Base-by-base conservation (phyloP, 1,140 invertebrate genomes). In the Drosophila nasuta region DNA sequence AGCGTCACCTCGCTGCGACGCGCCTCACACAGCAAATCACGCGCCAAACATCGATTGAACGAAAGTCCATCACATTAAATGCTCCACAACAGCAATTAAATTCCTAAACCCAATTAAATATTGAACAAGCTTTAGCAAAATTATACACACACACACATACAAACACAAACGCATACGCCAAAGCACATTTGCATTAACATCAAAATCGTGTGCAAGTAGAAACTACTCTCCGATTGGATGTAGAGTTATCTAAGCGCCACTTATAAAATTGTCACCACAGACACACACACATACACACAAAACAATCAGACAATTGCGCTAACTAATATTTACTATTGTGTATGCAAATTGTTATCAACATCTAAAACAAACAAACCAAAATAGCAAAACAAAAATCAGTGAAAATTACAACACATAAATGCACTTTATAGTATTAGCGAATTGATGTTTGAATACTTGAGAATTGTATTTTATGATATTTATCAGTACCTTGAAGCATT, bases 1-100 rank as follows among this genome's bases (percentile, higher is more conserved):
- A 92, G 92, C 90, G 90, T 87, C 76, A 92, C 83, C 72, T 92
- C 91, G 54, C 77, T 93, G 66, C 87, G 92, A 33, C 92, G 92
- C 72, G 92, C 92, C 74, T 93, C 92, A 81, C 91, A 91, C 81
- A 92, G 91, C 79, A 93, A 93, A 90, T 85, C 92, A 90, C 91
- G 92, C 68, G 85, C 75, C 68, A 93, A 92, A 77, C 92, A 92
- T 91, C 92, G 92, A 87, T 67, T 92, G 69, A 91, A 78, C 73
- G 92, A 92, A 70, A 92, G 92, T 77, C 91, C 92, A 91, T 89
- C 91, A 77, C 91, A 92, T 91, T 91, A 75, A 85, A 68, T 65
- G 65, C 46, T 75, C 63, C 74, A 64, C 60, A 52, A 58, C 63
- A 25, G 38, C 48, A 74, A 74, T 59, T 45, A 58, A 25, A 51